Base-by-base conservation (phyloP, 2,113 vertebrate species). In the Burhinus bistriatus region DNA sequence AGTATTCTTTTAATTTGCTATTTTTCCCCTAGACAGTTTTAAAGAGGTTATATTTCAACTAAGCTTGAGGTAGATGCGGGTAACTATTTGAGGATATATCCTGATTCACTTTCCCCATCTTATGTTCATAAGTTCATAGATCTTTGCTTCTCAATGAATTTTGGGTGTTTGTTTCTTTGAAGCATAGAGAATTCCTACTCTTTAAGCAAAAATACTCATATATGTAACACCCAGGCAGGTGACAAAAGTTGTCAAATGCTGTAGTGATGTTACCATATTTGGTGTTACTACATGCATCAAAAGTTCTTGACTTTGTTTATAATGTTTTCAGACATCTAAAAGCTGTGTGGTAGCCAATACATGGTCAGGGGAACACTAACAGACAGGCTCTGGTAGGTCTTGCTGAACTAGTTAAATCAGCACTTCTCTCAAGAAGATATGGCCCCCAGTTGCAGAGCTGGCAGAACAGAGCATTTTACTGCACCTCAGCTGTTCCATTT, bases 401-500 rank as follows among this genome's bases (percentile, higher is more conserved):
- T 89, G 40, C 36, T 49, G 23, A 58, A 45, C 22, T 83, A 36
- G 58, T 86, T 80, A 77, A 86, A 90, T 80, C 26, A 94, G 17
- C 51, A 45, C 4, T 57, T 66, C 30, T 61, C 84, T 87, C 57
- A 69, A 61, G 81, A 76, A 87, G 57, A 20, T 44, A 26, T 13
- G 29, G 5, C 23, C 19, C 11, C 16, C 40, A 72, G 0, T 23
- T 85, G 40, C 69, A 94, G 54, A 57, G 10, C 38, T 89, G 80
- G 3, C 36, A 92, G 38, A 92, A 52, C 3, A 62, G 42, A 91
- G 29, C n/a, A 26, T 88, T 96, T 90, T 91, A 65, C 19, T 83
- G 62, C 61, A 72, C 49, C 49, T 95, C 95, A 95, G 95, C 92
- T 96, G 91, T 95, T 94, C 70, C 47, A 21, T 96, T 96, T 93